Conservation (phyloP, 2,888 invertebrate species). For the Agonopterix heracliana region DNA sequence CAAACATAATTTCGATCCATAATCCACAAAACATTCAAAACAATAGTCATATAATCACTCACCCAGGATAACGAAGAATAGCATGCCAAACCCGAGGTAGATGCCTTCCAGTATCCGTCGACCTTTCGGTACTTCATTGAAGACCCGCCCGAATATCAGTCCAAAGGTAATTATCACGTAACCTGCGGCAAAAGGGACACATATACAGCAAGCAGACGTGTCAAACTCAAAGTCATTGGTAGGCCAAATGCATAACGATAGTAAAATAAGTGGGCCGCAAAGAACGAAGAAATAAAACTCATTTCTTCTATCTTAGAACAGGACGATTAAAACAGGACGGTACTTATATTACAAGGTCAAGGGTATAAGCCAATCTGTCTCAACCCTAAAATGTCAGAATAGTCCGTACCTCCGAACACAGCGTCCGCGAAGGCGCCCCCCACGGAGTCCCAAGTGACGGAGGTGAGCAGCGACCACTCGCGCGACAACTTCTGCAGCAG, state of each 20-base stretch:
- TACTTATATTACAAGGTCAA: too few relatives aligned
- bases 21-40: too few relatives aligned
- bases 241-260: too few relatives aligned
- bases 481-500: constrained; percentile 82
- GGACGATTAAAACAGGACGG: too few relatives aligned
- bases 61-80: constrained; percentile 82
- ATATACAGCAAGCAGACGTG: too few relatives aligned
- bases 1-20: too few relatives aligned
- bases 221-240: too few relatives aligned
- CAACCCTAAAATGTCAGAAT: too few relatives aligned
- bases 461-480: constrained; percentile 85
- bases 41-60: constrained; percentile 18
- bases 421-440: constrained; percentile 81
- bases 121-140: constrained; percentile 79
- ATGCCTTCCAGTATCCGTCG: constrained; percentile 80
- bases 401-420: constrained; percentile 74
- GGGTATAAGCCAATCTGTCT: too few relatives aligned
- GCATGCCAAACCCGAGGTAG: constrained; percentile 81
- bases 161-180: constrained; percentile 83
- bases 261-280: too few relatives aligned
- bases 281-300: too few relatives aligned
- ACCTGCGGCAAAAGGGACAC: constrained; percentile 37
- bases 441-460: constrained; percentile 83
- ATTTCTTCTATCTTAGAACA: too few relatives aligned
- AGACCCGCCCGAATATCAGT: constrained; percentile 78